These are phyloP conservation scores for Salticus scenicus DNA, from an alignment of 2,888 invertebrate genomes.

Conservation along the genomic window DNA sequence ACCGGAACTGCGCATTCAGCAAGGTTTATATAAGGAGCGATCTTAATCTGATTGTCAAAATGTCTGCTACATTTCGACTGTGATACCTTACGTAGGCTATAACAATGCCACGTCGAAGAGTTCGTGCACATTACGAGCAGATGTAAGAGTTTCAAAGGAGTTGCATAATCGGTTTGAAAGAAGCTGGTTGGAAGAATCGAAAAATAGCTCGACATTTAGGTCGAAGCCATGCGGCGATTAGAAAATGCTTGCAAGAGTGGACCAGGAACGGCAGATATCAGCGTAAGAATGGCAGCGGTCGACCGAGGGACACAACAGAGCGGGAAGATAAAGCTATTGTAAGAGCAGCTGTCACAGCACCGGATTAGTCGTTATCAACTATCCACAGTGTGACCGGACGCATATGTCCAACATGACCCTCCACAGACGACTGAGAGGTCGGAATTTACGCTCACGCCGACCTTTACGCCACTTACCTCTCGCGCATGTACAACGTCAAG, in stretches of 20 bases:
- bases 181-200: not conserved
- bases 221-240: not conserved
- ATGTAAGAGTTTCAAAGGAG: not conserved
- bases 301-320: not conserved
- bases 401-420: no score
- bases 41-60: not conserved
- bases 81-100: not conserved
- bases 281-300: not conserved
- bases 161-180: not conserved
- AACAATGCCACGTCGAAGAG: not conserved
- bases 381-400: no score
- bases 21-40: not conserved
- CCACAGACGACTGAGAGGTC: no score
- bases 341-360: not conserved
- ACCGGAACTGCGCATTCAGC: not conserved
- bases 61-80: not conserved
- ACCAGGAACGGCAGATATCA: not conserved
- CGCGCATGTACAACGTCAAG: no score
- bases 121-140: not conserved
- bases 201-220: not conserved
- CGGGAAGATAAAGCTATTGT: not conserved
- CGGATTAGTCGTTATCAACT: not conserved
- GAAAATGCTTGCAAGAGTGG: not conserved
- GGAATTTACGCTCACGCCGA: no score
- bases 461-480: no score